Conservation (phyloP, 92 coral and sea anemone species). For the Palythoa grandis region DNA sequence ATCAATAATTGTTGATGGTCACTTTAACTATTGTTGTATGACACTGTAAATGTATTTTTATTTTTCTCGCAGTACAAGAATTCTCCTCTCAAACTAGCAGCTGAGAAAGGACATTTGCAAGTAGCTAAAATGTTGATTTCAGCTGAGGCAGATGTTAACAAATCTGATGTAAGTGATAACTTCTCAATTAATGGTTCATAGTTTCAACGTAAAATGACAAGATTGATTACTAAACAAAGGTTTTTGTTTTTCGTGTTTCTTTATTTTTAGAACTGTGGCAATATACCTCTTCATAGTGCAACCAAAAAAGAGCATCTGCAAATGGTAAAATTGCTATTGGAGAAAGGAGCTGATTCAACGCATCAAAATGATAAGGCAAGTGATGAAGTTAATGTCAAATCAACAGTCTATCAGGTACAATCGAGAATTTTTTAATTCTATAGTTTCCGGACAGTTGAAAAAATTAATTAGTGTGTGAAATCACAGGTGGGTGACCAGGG, state of each 20-base stretch:
- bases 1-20: background rate
- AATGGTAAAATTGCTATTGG: background rate
- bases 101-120: slow-evolving; percentile 22
- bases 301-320: background rate
- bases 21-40: background rate
- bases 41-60: background rate
- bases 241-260: too few relatives aligned
- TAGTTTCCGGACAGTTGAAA: background rate
- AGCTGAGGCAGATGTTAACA: slow-evolving; percentile 14
- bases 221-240: too few relatives aligned
- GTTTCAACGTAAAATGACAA: background rate
- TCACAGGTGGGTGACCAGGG: too few relatives aligned
- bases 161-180: slow-evolving; percentile 15
- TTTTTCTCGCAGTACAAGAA: background rate
- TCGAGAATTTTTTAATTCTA: background rate
- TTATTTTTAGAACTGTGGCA: slow-evolving; percentile 1
- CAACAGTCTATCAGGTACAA: background rate
- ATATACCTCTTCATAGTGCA: slow-evolving; percentile 17
- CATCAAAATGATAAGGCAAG: slow-evolving; percentile 16
- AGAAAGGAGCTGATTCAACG: slow-evolving; percentile 29
- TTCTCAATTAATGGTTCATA: background rate
- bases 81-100: slow-evolving; percentile 30
- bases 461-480: background rate
- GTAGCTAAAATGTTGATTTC: slow-evolving; percentile 6
- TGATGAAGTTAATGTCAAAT: background rate